Base-by-base conservation (phyloP, 2,888 invertebrate genomes). In the Caenorhabditis macrosperma region DNA sequence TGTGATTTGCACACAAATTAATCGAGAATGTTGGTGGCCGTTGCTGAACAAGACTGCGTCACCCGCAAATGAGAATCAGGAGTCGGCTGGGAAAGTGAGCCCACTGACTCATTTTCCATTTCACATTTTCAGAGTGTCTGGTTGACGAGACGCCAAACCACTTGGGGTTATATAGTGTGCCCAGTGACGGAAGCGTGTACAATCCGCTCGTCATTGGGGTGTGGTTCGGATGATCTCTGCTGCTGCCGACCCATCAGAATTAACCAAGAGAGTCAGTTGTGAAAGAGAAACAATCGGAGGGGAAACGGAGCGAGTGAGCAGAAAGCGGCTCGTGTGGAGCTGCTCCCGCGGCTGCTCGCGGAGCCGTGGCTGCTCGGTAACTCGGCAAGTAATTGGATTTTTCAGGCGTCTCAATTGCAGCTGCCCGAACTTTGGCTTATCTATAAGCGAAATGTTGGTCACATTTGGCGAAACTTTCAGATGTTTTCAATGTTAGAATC, bases 381-480 rank as follows among this genome's bases (percentile, higher is more conserved):
- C 38, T 54, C 24, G 30, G 26, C n/a, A 6, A 54, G 71, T 72
- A 72, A 72, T 72, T 72, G 72, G 30, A 72, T 72, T 72, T 71
- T 71, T 71, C 71, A 71, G 71, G 54, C 54, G 60, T 41, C 38
- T 60, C 46, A 64, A 64, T 72, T 72, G 64, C 72, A 72, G 72
- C 72, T 72, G 72, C 64, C 63, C 57, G 72, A 72, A 72, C 72
- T 72, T 64, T 72, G 64, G 55, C 57, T 63, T 60, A 52, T 30
- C 52, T 44, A 41, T 61, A 52, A 26, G 48, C 22, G 48, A 67
- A 55, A 60, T 59, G 71, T 61, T 46, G 54, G 46, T 20, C 38
- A 41, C 20, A 17, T 33, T 54, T 52, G 2, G 35, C 6, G 28
- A 30, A 38, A 38, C 38, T 38, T 38, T 28, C 22, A 30, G 20